Conservation (phyloP, 2,797 vertebrate genomes). For the Protonibea diacanthus region DNA sequence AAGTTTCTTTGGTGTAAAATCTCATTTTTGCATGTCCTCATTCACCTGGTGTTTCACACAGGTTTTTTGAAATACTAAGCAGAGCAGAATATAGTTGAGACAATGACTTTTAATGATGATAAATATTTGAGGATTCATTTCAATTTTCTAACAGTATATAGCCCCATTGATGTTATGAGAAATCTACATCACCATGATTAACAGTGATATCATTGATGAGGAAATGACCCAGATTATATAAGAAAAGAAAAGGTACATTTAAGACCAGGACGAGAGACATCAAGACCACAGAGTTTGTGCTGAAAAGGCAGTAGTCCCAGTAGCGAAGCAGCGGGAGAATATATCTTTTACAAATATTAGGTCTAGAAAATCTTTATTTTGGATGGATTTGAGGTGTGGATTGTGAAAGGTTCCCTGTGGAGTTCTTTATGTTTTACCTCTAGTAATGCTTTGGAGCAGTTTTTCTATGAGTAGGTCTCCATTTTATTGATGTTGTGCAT, state of each 20-base stretch:
- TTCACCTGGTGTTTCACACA: background rate
- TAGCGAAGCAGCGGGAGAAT: too few species aligned
- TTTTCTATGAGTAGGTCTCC: background rate
- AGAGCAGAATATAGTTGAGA: background rate
- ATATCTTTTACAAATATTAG: too few species aligned
- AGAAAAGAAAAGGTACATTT: too few species aligned
- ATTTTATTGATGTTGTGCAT: background rate
- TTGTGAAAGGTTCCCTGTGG: background rate
- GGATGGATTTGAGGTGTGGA: background rate
- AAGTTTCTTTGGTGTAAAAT: background rate
- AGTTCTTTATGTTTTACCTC: background rate
- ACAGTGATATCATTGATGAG: background rate
- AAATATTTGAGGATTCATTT: background rate
- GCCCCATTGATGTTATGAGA: background rate
- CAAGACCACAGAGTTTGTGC: too few species aligned
- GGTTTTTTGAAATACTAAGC: background rate
- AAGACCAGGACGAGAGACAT: too few species aligned
- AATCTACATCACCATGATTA: background rate
- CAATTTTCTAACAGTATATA: background rate
- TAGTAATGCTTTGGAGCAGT: too few species aligned
- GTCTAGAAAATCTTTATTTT: too few species aligned
- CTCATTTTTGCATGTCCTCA: background rate
- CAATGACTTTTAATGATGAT: background rate
- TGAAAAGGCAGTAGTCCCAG: too few species aligned
- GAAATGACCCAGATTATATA: too few species aligned